Evolutionary conservation across 2,797 vertebrate genomes (phyloP).

Genomic region (Silurus aristotelis): DNA sequence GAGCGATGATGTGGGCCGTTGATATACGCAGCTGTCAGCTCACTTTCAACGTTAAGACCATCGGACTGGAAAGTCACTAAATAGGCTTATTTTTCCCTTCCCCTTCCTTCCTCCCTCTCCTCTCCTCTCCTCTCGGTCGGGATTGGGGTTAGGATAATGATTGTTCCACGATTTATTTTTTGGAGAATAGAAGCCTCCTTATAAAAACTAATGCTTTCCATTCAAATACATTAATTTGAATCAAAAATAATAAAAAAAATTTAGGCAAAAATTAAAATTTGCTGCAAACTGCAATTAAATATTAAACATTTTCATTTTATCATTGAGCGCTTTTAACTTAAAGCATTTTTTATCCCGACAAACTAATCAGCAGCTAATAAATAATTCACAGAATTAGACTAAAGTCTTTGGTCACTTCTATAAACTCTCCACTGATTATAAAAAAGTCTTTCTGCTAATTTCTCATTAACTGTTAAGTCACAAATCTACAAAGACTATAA

Average conservation of each 20-base stretch:
- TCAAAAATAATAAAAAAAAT: no score
- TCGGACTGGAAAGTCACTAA: conserved; percentile 80
- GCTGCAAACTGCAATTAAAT: not conserved
- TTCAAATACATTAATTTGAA: no score
- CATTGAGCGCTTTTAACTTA: not conserved
- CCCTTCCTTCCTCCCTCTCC: conserved; percentile 48
- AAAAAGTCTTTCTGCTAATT: not conserved
- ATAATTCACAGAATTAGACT: conserved; percentile 24
- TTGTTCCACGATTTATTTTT: conserved; percentile 69
- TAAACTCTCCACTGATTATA: not conserved
- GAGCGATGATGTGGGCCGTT: conserved; percentile 65
- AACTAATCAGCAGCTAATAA: conserved; percentile 23
- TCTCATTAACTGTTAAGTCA: conserved; percentile 11
- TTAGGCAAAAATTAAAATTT: no score
- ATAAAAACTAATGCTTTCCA: not conserved
- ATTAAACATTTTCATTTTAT: not conserved
- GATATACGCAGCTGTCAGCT: conserved; percentile 76
- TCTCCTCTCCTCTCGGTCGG: conserved; percentile 54
- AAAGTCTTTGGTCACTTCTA: not conserved
- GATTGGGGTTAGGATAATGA: conserved; percentile 67
- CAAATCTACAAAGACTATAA: conserved; percentile 21
- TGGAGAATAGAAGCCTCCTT: conserved; percentile 63
- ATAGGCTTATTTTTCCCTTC: conserved; percentile 75
- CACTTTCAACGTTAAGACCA: conserved; percentile 70
- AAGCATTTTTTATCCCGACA: not conserved